Conservation (phyloP, 1,140 invertebrate species). For the Camponotus pennsylvanicus region DNA sequence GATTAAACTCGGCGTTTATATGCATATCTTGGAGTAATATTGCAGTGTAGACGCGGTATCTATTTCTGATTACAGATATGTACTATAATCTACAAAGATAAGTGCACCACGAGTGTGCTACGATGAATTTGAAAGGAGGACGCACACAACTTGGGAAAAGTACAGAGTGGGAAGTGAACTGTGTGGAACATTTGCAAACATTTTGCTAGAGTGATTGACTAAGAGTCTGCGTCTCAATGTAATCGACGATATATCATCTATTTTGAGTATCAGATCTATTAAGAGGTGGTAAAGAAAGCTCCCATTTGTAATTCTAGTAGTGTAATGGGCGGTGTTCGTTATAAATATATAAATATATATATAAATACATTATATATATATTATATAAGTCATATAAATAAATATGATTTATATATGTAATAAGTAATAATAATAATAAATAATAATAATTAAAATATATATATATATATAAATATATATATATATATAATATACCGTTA, state of each 20-base stretch:
- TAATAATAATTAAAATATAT: constrained; percentile 70
- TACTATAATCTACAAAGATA: constrained; percentile 84
- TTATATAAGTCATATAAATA: constrained; percentile 82
- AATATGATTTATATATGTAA: constrained; percentile 84
- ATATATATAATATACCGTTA: constrained; percentile 61
- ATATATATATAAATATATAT: constrained; percentile 59
- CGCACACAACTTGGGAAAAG: constrained; percentile 76
- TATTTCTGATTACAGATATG: constrained; percentile 84
- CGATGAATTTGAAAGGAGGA: constrained; percentile 81
- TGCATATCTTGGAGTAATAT: constrained; percentile 47
- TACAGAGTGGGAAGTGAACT: constrained; percentile 80
- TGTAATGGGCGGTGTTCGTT: constrained; percentile 85
- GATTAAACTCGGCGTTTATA: constrained; percentile 18
- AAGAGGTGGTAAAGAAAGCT: constrained; percentile 73
- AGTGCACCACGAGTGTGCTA: constrained; percentile 83
- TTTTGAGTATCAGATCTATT: constrained; percentile 81
- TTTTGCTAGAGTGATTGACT: constrained; percentile 76
- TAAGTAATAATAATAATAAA: constrained; percentile 82
- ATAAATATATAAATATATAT: constrained; percentile 85
- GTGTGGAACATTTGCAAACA: constrained; percentile 78
- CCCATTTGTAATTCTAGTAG: constrained; percentile 86
- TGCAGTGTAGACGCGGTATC: constrained; percentile 67
- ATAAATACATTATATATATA: constrained; percentile 76
- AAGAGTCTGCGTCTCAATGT: constrained; percentile 76
- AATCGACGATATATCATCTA: constrained; percentile 84